Conservation (phyloP, 2,797 vertebrate species). For the Nannoperca australis region DNA sequence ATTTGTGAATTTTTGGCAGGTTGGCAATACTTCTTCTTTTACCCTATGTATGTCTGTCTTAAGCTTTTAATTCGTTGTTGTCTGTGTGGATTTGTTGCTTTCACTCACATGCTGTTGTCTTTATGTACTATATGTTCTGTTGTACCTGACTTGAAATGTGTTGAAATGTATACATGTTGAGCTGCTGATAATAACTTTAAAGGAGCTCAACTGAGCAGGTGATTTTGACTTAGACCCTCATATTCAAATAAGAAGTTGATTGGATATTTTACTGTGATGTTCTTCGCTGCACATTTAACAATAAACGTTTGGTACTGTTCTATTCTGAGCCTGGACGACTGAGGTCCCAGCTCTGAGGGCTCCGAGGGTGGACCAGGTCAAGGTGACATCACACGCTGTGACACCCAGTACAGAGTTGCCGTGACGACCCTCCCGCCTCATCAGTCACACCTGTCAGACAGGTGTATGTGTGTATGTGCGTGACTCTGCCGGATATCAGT, state of each 20-base stretch:
- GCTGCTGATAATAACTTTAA: neutral
- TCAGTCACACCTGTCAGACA: conserved; percentile 78
- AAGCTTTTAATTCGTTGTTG: neutral
- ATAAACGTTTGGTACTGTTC: conserved; percentile 11
- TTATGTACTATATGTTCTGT: neutral
- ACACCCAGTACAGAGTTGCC: conserved; percentile 54
- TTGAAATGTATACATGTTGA: neutral
- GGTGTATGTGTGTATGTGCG: conserved; percentile 36
- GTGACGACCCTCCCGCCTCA: conserved; percentile 65
- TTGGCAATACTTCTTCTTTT: neutral
- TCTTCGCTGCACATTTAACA: neutral
- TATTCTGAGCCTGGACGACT: conserved; percentile 44
- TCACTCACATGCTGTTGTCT: neutral
- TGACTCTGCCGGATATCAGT: conserved; percentile 29
- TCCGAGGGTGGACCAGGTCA: conserved; percentile 69
- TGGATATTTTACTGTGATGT: neutral
- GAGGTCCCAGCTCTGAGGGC: conserved; percentile 46
- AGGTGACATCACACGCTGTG: conserved; percentile 70
- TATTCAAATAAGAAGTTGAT: neutral
- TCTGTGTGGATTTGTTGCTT: neutral
- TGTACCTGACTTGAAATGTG: neutral
- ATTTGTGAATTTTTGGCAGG: neutral
- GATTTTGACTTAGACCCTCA: neutral
- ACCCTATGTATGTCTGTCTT: neutral
- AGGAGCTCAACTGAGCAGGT: neutral